Evolutionary conservation across 2,888 invertebrate genomes (phyloP), one percentile per base, ranked within the genome.

Genomic region (Acronicta alni): DNA sequence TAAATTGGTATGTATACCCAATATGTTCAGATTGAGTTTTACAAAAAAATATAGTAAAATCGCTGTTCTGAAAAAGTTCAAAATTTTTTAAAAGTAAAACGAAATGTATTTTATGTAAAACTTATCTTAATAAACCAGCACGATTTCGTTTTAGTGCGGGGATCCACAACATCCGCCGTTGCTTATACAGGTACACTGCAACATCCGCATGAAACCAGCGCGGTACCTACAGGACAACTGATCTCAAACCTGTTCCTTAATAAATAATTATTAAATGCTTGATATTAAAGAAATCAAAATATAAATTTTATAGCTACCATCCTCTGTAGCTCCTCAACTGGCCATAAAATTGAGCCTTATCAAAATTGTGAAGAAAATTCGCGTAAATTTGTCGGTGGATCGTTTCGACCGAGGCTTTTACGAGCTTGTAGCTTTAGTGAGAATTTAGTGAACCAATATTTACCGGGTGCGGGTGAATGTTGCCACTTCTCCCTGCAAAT

Each of bases 361-460:
- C 52, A 62, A 55, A 46, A 56, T 32, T 58, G 53, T 45, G 7
- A 62, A 46, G 42, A 37, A 61, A 69, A 62, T 47, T 51, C 48
- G 53, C 65, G 61, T 58, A 59, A 71, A 66, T 69, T 43, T 35
- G 30, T 23, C 30, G 20, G 41, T 43, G 37, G 35, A 57, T 39
- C 46, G 47, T 44, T 77, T 46, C 46, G 39, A 53, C 39, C 38
- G 54, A 58, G 55, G 42, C 43, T 77, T 68, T 69, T 77, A 74
- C 56, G 73, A 72, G 55, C 49, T 60, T 51, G 57, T 63, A 58
- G 57, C 61, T 46, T 65, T 64, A 61, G 49, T 64, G 62, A 51
- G 59, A 76, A 64, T 79, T 77, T 77, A 82, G 84, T 80, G 85
- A 87, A 80, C 85, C 80, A 89, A 89, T 89, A 89, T 90, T 89